A percentile compares a stretch with the other conserved stretches of the same genome.
Conservation (phyloP, 2,888 invertebrate species). For the Tenodera sinensis region DNA sequence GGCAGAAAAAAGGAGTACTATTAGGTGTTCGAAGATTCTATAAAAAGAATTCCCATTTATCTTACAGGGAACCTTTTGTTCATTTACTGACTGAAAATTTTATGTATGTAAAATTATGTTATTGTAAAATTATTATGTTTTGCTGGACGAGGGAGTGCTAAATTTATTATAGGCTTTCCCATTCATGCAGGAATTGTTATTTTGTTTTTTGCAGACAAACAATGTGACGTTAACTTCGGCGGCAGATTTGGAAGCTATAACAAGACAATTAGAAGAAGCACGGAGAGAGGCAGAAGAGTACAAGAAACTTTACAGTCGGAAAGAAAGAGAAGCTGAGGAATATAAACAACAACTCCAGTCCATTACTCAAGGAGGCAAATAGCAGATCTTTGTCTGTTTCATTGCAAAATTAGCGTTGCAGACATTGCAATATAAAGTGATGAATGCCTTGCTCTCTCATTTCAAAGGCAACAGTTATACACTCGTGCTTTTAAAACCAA, state of each 20-base stretch:
- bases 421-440: background rate
- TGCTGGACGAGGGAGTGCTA: too few species aligned
- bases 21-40: too few species aligned
- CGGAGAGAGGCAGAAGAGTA: constrained; percentile 44
- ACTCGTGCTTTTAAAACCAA: background rate
- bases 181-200: background rate
- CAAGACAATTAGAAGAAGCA: constrained; percentile 43
- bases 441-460: background rate
- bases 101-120: too few species aligned
- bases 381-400: background rate
- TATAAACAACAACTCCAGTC: constrained; percentile 43
- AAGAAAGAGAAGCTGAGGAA: constrained; percentile 46
- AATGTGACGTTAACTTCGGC: background rate
- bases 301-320: constrained; percentile 43
- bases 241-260: constrained; percentile 39
- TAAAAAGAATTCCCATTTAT: too few species aligned
- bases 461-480: background rate
- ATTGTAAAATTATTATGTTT: too few species aligned
- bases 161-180: too few species aligned
- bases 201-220: background rate
- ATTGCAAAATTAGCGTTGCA: too few species aligned
- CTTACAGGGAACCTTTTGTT: too few species aligned
- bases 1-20: too few species aligned
- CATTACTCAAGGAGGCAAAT: constrained; percentile 14
- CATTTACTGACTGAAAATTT: too few species aligned